A percentile compares a stretch with the other conserved stretches of the same genome.
Evolutionary conservation across 35 echinoderm and acorn worm genomes (phyloP).

Genomic region (Eucidaris tribuloides): DNA sequence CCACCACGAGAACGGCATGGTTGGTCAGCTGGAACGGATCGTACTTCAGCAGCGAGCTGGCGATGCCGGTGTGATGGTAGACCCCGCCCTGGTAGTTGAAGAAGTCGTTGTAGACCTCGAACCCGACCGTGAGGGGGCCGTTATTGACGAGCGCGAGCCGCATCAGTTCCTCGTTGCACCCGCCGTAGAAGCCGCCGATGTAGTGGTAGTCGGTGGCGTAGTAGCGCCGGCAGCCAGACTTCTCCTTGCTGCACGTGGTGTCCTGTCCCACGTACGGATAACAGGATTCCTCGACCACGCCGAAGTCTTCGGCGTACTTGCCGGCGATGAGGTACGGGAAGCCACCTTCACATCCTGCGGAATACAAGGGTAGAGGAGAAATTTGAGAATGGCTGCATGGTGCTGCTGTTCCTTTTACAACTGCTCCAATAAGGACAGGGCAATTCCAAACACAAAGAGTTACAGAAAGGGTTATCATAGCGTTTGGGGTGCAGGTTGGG

Average conservation of each 20-base stretch:
- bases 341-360: conserved; percentile 84
- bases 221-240: conserved; percentile 63
- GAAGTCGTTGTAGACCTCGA: conserved; percentile 82
- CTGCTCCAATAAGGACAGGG: too few species aligned
- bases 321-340: conserved; percentile 96
- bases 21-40: conserved; percentile 86
- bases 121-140: conserved; percentile 73
- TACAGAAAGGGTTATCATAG: too few species aligned
- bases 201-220: conserved; percentile 91
- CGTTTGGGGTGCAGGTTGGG: too few species aligned
- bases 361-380: too few species aligned
- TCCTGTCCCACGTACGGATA: conserved; percentile 68
- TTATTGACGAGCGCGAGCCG: conserved; percentile 78
- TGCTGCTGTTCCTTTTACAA: too few species aligned
- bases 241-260: conserved; percentile 30
- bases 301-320: conserved; percentile 96
- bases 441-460: too few species aligned
- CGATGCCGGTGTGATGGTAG: conserved; percentile 73
- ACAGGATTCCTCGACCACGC: conserved; percentile 86
- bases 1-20: conserved; percentile 84
- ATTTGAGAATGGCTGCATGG: too few species aligned
- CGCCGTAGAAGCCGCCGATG: conserved; percentile 92
- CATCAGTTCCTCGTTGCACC: conserved; percentile 95
- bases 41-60: conserved; percentile 25
- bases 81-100: conserved; percentile 73